A percentile compares a stretch with the other conserved stretches of the same genome.
Conservation (phyloP, 1,140 invertebrate genomes). For the Eupristina koningsbergeri region DNA sequence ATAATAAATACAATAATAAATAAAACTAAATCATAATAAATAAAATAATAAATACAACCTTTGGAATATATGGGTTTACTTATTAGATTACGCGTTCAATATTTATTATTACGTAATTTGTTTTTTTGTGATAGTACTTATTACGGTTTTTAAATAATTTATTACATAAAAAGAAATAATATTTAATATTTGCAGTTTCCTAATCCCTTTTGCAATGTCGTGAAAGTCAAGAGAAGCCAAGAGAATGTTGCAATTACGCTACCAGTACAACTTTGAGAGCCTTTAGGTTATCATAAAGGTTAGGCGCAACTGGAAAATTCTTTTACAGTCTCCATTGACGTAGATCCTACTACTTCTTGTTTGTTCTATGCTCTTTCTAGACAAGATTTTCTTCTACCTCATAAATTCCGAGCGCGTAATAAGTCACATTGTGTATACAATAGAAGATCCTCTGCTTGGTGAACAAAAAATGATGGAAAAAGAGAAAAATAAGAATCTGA, state of each 20-base stretch:
- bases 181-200: no score
- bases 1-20: no score
- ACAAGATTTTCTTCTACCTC: conserved; percentile 20
- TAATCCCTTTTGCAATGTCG: background rate
- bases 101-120: no score
- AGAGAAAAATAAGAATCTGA: background rate
- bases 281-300: background rate
- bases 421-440: conserved; percentile 3
- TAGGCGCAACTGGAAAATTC: background rate
- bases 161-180: no score
- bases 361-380: background rate
- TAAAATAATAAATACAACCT: no score
- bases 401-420: conserved; percentile 9
- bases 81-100: no score
- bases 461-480: background rate
- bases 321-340: background rate
- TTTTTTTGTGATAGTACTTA: no score
- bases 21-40: no score
- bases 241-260: conserved; percentile 1
- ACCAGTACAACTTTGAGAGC: conserved; percentile 8
- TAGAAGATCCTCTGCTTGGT: background rate
- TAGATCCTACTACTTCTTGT: background rate
- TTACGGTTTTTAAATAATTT: no score
- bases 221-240: conserved; percentile 21
- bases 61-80: no score